Conservation (phyloP, 1,140 invertebrate genomes). For the Mercenaria mercenaria region DNA sequence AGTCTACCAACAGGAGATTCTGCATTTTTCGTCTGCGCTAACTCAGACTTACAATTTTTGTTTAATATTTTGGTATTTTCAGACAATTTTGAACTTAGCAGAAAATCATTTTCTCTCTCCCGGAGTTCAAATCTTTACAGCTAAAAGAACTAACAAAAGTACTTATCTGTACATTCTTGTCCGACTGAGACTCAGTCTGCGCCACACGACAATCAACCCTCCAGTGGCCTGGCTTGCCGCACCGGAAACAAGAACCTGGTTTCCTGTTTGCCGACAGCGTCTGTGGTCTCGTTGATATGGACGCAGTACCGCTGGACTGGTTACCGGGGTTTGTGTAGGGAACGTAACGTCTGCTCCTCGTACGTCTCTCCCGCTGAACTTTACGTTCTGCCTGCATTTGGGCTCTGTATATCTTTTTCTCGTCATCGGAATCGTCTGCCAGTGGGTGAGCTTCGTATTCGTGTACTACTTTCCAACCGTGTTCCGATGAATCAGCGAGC, state of each 20-base stretch:
- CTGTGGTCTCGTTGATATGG: neutral
- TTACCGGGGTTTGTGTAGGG: neutral
- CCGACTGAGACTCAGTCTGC: neutral
- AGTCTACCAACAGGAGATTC: slow-evolving; percentile 11
- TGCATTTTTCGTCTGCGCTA: neutral
- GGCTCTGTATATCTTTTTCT: slow-evolving; percentile 32
- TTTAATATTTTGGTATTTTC: neutral
- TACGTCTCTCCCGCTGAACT: neutral
- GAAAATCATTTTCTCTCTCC: neutral
- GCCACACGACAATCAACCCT: neutral
- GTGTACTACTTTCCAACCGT: slow-evolving; percentile 6
- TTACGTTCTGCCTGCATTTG: slow-evolving; percentile 22
- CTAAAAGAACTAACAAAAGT: neutral
- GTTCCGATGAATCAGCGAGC: slow-evolving; percentile 17
- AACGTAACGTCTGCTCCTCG: neutral
- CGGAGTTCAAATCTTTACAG: neutral
- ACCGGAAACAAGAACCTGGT: slow-evolving; percentile 30
- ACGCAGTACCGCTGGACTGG: neutral
- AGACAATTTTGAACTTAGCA: neutral
- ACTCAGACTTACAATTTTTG: neutral
- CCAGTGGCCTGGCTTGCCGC: slow-evolving; percentile 35
- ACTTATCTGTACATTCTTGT: slow-evolving; percentile 10
- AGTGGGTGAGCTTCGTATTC: slow-evolving; percentile 24
- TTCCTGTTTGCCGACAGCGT: neutral
- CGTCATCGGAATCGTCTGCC: slow-evolving; percentile 35